Base-by-base conservation (phyloP, 2,888 invertebrate species). In the Drosophila affinis region DNA sequence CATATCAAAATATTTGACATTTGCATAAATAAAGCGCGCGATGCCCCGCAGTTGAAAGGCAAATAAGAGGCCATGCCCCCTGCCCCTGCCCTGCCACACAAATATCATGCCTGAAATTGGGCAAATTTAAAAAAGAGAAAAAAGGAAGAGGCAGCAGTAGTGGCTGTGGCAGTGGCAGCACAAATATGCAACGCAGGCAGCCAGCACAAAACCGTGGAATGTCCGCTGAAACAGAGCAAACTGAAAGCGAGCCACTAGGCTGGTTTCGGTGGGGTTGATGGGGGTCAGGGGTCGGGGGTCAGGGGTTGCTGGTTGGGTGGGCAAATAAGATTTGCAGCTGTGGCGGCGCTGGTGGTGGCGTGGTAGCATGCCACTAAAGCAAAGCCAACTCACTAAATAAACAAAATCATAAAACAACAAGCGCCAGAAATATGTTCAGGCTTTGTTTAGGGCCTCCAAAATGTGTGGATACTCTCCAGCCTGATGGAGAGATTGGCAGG, bases 1-100 rank as follows among this genome's bases (percentile, higher is more conserved):
- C 81, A 81, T 83, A 79, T 84, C 84, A 84, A 86, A 83, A 88
- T 84, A 86, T 88, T 84, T 88, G 84, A 84, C 84, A 88, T 84
- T 84, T 84, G 88, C 84, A 84, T 84, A 84, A 84, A 84, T 83
- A 84, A 86, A 87, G 77, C 69, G 77, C 72, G 61, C 18, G 18
- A 18, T 18, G 18, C 55, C 61, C 45, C 67, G 27, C 34, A 61
- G 62, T 46, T 56, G 18, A 71, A 77, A 72, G 65, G 55, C 58
- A 79, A 70, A 82, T 64, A 79, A 55, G 44, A n/a, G n/a, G n/a
- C 18, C 34, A 3, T n/a, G n/a, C 9, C 7, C 27, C 27, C 17
- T 17, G 17, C 24, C 12, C 34, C 24, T 10, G 27, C 44, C 65
- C 18, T 48, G 45, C 53, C 70, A 32, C 74, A 60, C 72, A 65